phyloP scores from a whole-genome alignment of 2,113 vertebrate species.

The Ibidorhyncha struthersii region DNA sequence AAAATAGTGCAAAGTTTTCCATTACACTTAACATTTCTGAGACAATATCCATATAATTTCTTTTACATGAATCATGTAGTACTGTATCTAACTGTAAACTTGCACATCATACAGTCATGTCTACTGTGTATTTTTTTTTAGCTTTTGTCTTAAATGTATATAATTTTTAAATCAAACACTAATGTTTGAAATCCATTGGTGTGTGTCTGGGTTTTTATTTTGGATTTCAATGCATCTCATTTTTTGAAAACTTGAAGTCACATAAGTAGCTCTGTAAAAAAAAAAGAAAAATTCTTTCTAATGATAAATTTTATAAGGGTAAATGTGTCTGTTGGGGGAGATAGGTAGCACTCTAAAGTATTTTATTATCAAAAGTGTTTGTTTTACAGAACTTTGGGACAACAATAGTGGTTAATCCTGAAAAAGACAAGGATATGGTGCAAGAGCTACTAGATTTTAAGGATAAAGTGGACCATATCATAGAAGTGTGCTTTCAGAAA shows the following conservation, averaged over 20 bases:
- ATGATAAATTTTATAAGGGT: background rate
- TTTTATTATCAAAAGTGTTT: conserved; percentile 71
- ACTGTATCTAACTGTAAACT: conserved; percentile 23
- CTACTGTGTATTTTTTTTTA: conserved; percentile 16
- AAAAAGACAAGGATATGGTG: conserved; percentile 87
- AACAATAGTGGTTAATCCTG: conserved; percentile 84
- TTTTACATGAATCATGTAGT: background rate
- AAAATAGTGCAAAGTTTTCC: background rate
- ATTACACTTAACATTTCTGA: background rate
- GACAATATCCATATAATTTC: background rate
- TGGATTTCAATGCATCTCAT: conserved; percentile 31
- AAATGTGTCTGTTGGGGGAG: conserved; percentile 39
- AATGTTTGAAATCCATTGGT: conserved; percentile 31
- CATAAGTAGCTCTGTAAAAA: conserved; percentile 11
- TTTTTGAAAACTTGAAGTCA: background rate
- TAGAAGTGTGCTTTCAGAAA: conserved; percentile 84
- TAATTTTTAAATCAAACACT: conserved; percentile 28
- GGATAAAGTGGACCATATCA: conserved; percentile 84
- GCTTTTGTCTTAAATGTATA: conserved; percentile 33
- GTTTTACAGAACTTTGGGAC: conserved; percentile 81
- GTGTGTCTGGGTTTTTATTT: conserved; percentile 46
- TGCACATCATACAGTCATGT: background rate
- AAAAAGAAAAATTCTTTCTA: background rate
- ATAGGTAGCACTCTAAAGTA: conserved; percentile 43
- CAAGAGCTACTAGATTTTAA: conserved; percentile 86